Conservation (phyloP, 2,888 invertebrate genomes). For the Athalia cordata region DNA sequence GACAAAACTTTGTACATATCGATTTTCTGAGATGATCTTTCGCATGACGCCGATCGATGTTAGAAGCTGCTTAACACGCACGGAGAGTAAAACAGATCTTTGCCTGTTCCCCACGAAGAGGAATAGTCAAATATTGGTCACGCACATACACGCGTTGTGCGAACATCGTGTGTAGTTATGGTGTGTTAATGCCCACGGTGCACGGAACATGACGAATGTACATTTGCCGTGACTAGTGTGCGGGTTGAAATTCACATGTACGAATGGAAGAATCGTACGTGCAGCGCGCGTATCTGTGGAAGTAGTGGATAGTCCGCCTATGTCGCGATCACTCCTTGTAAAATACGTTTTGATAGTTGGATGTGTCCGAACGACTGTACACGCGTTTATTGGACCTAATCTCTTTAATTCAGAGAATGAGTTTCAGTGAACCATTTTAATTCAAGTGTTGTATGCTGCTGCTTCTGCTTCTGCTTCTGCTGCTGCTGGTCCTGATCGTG, state of each 20-base stretch:
- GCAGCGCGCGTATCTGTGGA: no score
- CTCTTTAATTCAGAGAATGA: slow-evolving; percentile 70
- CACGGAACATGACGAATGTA: no score
- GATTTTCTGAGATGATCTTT: slow-evolving; percentile 2
- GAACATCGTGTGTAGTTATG: not conserved
- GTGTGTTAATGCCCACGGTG: not conserved
- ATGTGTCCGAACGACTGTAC: slow-evolving; percentile 33
- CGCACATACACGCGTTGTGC: not conserved
- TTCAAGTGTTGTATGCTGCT: slow-evolving; percentile 57
- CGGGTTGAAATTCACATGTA: not conserved
- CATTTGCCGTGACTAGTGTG: no score
- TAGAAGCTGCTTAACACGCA: not conserved
- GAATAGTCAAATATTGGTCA: not conserved
- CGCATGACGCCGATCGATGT: not conserved
- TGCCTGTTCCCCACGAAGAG: not conserved
- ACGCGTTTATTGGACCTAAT: slow-evolving; percentile 69
- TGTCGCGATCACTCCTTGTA: not conserved
- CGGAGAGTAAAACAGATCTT: slow-evolving; percentile 17
- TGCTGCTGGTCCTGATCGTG: not conserved
- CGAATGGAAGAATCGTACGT: no score
- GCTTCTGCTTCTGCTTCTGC: slow-evolving; percentile 30
- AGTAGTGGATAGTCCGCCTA: not conserved
- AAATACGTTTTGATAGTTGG: slow-evolving; percentile 5
- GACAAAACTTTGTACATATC: not conserved
- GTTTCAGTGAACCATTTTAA: slow-evolving; percentile 70